phyloP scores from a whole-genome alignment of 1,140 invertebrate genomes.

The Microplitis mediator region DNA sequence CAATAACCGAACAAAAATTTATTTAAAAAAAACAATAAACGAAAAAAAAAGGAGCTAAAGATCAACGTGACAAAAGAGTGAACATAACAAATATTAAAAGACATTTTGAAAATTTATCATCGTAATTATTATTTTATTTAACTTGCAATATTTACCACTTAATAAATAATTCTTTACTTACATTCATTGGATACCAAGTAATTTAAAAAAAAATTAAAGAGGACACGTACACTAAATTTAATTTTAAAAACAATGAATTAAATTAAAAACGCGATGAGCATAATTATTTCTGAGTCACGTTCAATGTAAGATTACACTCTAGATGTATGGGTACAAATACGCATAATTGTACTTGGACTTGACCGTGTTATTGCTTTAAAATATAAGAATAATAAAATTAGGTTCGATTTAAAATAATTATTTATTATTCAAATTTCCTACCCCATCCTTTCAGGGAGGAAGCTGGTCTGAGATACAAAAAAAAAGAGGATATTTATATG shows the following conservation, averaged over 20 bases:
- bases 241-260: background rate
- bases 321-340: slow-evolving; percentile 51
- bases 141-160: too few relatives aligned
- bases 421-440: background rate
- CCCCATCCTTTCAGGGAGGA: too few relatives aligned
- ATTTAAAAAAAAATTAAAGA: background rate
- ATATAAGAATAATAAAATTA: slow-evolving; percentile 57
- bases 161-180: too few relatives aligned
- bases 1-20: slow-evolving; percentile 43
- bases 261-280: background rate
- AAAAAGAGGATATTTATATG: too few relatives aligned
- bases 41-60: slow-evolving; percentile 8
- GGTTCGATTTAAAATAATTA: slow-evolving; percentile 22
- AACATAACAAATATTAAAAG: background rate
- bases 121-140: too few relatives aligned
- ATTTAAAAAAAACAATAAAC: slow-evolving; percentile 2
- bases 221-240: background rate
- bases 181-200: background rate
- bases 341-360: slow-evolving; percentile 59
- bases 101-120: too few relatives aligned
- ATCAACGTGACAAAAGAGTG: background rate
- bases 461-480: too few relatives aligned
- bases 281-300: slow-evolving; percentile 28
- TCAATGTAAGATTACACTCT: slow-evolving; percentile 57
- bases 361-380: slow-evolving; percentile 63